These are phyloP conservation scores for Azemiops feae DNA, from an alignment of 2,113 vertebrate species.

Conservation along the genomic window DNA sequence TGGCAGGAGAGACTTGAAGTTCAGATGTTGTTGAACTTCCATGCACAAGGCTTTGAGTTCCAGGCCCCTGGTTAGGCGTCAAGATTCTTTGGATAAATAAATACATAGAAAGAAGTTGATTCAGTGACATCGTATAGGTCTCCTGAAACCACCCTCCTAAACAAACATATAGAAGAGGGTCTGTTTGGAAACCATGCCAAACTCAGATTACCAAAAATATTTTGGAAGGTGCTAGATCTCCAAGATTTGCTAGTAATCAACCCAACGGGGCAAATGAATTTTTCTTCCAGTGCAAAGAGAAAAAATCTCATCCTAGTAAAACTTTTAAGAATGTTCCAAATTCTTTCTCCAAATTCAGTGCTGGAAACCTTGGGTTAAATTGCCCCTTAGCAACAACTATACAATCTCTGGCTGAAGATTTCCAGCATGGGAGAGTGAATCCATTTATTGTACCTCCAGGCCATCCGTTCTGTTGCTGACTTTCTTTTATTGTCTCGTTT, in stretches of 20 bases:
- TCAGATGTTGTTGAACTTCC: neutral
- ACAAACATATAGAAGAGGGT: neutral
- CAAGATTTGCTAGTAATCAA: neutral
- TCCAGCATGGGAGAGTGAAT: neutral
- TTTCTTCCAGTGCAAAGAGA: neutral
- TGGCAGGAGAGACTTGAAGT: neutral
- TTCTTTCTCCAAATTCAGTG: neutral
- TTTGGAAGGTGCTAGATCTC: neutral
- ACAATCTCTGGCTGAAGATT: neutral
- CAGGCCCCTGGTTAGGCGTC: neutral
- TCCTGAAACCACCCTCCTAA: neutral
- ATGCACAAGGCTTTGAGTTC: neutral
- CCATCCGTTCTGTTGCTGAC: neutral
- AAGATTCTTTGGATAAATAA: neutral
- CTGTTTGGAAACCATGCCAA: neutral
- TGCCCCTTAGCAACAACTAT: too few species aligned
- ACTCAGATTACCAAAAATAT: neutral
- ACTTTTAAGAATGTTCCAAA: neutral
- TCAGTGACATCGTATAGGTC: neutral
- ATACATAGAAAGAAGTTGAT: neutral
- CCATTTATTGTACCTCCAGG: neutral
- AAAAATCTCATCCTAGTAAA: neutral
- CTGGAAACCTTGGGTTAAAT: neutral
- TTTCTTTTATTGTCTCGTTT: neutral
- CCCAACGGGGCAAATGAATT: neutral